Evolutionary conservation across 2,797 vertebrate genomes (phyloP), one percentile per base, ranked within the genome.

Genomic region (Melanotaenia boesemani): DNA sequence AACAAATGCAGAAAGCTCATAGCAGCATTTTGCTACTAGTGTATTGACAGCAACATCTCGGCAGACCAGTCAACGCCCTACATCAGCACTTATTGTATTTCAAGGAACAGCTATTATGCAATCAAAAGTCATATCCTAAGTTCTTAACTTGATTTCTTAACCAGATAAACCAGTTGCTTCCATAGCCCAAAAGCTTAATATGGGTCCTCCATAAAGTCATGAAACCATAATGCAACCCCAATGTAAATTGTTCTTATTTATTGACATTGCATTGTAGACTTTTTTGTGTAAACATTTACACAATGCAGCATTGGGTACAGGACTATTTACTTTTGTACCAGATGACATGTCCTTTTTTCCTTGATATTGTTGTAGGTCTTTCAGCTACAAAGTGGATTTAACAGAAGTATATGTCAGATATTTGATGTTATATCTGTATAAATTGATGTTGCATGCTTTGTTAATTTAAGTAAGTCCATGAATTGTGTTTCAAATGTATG

Each of bases 271-370:
- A 2, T 15, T 39, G 2, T 55, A 3, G 4, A 26, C 11, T 32
- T 69, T 37, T 61, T 44, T 59, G 54, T 70, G 36, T 60, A 41
- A 74, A 82, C 26, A 61, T 63, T 20, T 54, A 5, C 20, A 52
- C 28, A 11, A 16, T 1, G 16, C 12, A 41, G 11, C n/a, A 22
- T 28, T 15, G 15, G 5, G 26, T 36, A 36, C 12, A 3, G 22
- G 2, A 8, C 18, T 15, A 9, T 34, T 13, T 36, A 22, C 32
- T 80, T 1, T 13, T 75, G 32, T 11, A 26, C 10, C 16, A 22
- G 58, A 39, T 26, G 6, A 24, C 24, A 52, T 63, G 4, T 26
- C 34, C 20, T 66, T 5, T 41, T 46, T 44, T 61, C 63, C 10
- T 24, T 60, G 26, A 20, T 20, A 67, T 62, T 65, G 48, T 48